phyloP scores from a whole-genome alignment of 2,888 invertebrate species.

The Phlogophora meticulosa region DNA sequence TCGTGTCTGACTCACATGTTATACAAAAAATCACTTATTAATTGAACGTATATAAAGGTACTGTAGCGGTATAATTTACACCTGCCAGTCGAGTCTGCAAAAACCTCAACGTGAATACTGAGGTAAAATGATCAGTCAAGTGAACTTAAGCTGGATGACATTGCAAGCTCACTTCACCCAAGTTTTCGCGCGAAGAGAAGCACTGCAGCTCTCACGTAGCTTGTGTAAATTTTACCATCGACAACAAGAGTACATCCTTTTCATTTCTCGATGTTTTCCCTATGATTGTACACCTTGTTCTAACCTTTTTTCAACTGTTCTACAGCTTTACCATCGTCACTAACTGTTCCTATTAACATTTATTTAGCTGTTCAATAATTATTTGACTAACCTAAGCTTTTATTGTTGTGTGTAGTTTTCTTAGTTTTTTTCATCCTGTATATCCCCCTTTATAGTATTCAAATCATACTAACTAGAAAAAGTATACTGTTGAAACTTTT shows the following conservation, averaged over 20 bases:
- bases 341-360: constrained; percentile 15
- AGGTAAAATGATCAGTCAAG: too few relatives aligned
- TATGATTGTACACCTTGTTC: constrained; percentile 17
- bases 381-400: constrained; percentile 65
- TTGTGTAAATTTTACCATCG: background rate
- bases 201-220: background rate
- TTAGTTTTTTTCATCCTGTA: constrained; percentile 7
- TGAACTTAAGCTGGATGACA: too few relatives aligned
- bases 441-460: background rate
- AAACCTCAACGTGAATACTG: too few relatives aligned
- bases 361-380: constrained; percentile 10
- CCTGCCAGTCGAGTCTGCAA: too few relatives aligned
- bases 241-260: background rate
- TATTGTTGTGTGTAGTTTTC: constrained; percentile 63
- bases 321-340: constrained; percentile 15
- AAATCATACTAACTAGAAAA: background rate
- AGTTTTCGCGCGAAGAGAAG: too few relatives aligned
- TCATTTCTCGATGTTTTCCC: constrained; percentile 9
- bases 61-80: background rate
- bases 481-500: background rate
- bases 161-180: too few relatives aligned
- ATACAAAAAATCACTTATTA: background rate
- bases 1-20: too few relatives aligned
- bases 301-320: constrained; percentile 36
- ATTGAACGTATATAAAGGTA: constrained; percentile 7